Conservation (phyloP, 2,113 vertebrate genomes). For the Bungarus multicinctus region DNA sequence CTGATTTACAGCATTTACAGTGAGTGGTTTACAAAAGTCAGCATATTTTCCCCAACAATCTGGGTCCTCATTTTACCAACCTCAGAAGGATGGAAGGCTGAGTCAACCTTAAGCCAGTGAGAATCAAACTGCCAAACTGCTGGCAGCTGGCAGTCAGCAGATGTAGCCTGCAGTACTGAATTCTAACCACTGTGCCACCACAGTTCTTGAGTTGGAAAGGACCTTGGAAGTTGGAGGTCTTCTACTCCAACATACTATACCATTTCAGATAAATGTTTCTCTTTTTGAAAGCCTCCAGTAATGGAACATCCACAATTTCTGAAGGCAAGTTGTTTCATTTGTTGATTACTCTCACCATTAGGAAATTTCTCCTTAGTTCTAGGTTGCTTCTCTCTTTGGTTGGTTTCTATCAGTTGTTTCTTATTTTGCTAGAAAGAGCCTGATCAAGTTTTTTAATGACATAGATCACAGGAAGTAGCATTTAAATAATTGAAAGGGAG, state of each 20-base stretch:
- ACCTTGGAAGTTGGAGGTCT: not conserved
- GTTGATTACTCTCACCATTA: not conserved
- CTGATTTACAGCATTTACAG: no score
- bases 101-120: no score
- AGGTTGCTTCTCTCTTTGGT: not conserved
- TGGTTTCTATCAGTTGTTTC: not conserved
- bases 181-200: no score
- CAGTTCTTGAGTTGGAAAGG: not conserved
- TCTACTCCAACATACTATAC: not conserved
- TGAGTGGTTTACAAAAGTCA: no score
- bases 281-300: not conserved
- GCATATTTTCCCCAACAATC: no score
- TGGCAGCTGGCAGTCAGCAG: no score
- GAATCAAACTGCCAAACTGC: no score
- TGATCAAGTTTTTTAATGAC: not conserved
- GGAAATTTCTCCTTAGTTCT: not conserved
- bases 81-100: no score
- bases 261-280: not conserved
- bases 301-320: not conserved
- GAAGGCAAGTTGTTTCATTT: not conserved
- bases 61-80: no score
- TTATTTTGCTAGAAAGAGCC: rapidly evolving
- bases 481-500: not conserved
- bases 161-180: no score
- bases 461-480: not conserved